These are phyloP conservation scores for Galerucella pusilla DNA, from an alignment of 2,888 invertebrate genomes.

Conservation along the genomic window DNA sequence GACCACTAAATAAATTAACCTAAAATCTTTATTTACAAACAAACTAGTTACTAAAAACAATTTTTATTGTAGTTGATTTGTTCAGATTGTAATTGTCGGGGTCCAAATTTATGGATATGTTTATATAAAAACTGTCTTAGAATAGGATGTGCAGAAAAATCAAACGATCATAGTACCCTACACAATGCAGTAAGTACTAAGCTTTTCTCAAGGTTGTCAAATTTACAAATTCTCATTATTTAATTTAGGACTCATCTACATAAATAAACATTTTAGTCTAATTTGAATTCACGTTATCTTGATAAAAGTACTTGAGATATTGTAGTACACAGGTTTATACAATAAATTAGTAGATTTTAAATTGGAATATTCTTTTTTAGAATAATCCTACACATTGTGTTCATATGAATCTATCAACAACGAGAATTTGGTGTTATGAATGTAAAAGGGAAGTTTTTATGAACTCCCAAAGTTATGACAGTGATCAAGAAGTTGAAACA, in stretches of 20 bases:
- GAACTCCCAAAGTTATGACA: constrained; percentile 52
- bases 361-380: constrained; percentile 59
- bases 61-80: constrained; percentile 64
- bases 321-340: not conserved
- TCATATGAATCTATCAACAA: constrained; percentile 86
- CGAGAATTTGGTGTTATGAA: constrained; percentile 88
- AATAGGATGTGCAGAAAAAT: constrained; percentile 85
- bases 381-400: constrained; percentile 77
- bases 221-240: not conserved
- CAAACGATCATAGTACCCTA: constrained; percentile 83
- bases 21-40: constrained; percentile 13
- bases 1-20: constrained; percentile 17
- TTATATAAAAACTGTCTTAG: constrained; percentile 81
- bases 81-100: constrained; percentile 77
- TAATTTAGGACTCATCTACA: no score
- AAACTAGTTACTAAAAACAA: constrained; percentile 12
- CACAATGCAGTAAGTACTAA: constrained; percentile 75
- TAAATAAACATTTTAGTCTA: no score
- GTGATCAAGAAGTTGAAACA: constrained; percentile 56
- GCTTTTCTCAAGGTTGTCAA: not conserved
- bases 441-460: constrained; percentile 86
- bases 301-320: not conserved
- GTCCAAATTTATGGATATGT: constrained; percentile 89
- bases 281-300: not conserved
- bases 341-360: not conserved